Percentiles rank a stretch among this genome's conserved stretches.
These are phyloP conservation scores for Campopleginae sp. DNA, from an alignment of 2,888 invertebrate genomes.

Conservation along the genomic window DNA sequence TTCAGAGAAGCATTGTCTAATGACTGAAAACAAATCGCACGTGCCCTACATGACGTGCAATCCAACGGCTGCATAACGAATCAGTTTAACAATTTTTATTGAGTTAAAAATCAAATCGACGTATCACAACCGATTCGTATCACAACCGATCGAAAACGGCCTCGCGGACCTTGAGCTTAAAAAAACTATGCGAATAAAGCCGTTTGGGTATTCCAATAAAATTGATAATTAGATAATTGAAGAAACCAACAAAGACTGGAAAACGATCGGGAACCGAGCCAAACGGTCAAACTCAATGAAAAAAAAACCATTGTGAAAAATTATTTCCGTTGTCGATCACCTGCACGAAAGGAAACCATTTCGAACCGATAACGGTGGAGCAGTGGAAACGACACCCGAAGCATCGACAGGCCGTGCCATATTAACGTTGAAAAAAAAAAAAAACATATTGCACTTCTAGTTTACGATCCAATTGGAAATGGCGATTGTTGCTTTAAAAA, in stretches of 20 bases:
- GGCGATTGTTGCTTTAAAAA: background rate
- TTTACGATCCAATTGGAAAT: background rate
- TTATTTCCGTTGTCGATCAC: background rate
- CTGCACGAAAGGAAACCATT: background rate
- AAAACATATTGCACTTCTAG: background rate
- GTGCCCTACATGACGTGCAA: background rate
- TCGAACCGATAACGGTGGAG: background rate
- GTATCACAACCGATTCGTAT: background rate
- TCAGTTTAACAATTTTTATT: background rate
- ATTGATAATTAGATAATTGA: background rate
- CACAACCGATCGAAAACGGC: background rate
- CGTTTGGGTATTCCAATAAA: background rate
- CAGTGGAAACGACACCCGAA: background rate
- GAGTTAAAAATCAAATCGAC: background rate
- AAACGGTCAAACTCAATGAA: background rate
- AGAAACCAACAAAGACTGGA: background rate
- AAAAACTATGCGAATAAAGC: background rate
- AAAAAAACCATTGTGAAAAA: background rate
- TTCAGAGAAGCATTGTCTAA: background rate
- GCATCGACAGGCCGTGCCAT: background rate
- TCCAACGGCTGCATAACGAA: background rate
- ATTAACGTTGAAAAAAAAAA: background rate
- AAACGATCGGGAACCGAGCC: background rate
- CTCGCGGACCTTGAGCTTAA: background rate
- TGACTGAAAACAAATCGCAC: slow-evolving; percentile 4